A percentile compares a stretch with the other conserved stretches of the same genome.
These are phyloP conservation scores for Macrosoma leucophasiata DNA, from an alignment of 2,888 invertebrate genomes.

Conservation along the genomic window DNA sequence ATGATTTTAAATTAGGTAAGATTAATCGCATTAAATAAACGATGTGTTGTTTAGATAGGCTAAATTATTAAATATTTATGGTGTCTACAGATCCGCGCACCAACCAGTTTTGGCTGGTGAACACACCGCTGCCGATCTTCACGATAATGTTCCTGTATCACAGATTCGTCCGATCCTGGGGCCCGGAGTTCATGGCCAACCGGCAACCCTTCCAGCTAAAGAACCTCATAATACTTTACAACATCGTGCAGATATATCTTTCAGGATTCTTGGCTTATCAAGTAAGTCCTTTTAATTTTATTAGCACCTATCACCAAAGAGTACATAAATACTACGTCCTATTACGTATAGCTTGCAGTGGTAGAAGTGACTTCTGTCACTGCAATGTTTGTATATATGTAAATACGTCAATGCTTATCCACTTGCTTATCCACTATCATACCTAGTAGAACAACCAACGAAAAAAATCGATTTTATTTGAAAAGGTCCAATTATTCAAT, in stretches of 20 bases:
- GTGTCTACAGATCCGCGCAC: conserved; percentile 76
- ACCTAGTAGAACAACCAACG: too few species aligned
- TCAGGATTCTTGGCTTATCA: conserved; percentile 63
- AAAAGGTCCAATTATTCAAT: too few species aligned
- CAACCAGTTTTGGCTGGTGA: conserved; percentile 67
- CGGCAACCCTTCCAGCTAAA: conserved; percentile 77
- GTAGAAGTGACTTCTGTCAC: conserved; percentile 4
- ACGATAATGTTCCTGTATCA: conserved; percentile 68
- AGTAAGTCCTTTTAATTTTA: conserved; percentile 41
- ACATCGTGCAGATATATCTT: conserved; percentile 76
- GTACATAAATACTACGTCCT: background rate
- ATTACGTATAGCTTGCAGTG: background rate
- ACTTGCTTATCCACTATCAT: too few species aligned
- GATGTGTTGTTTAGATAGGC: background rate
- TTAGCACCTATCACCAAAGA: background rate
- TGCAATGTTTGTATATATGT: too few species aligned
- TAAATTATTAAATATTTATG: background rate
- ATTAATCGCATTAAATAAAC: conserved; percentile 6
- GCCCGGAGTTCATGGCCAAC: conserved; percentile 80
- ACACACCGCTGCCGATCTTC: conserved; percentile 58
- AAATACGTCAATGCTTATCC: too few species aligned
- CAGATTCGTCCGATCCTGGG: conserved; percentile 73
- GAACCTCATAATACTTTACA: conserved; percentile 77
- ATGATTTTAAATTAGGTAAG: conserved; percentile 3
- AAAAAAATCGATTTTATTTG: too few species aligned